Conservation (phyloP, 2,888 invertebrate species). For the Cryptus viduatorius region DNA sequence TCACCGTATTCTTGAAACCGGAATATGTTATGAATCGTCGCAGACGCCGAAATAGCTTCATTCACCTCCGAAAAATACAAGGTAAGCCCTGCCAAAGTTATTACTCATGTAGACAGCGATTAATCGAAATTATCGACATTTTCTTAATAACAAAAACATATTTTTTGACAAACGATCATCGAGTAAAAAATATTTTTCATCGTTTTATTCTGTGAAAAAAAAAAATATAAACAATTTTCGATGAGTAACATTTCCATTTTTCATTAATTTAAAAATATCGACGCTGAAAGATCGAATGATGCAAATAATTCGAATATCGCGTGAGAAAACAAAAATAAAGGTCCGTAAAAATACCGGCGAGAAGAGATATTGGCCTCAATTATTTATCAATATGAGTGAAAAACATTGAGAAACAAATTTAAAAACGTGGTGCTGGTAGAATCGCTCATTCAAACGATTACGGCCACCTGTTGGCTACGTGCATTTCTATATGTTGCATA, state of each 20-base stretch:
- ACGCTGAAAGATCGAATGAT: too few species aligned
- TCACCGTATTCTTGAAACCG: background rate
- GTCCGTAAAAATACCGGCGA: too few species aligned
- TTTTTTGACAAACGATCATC: too few species aligned
- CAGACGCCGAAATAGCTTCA: conserved; percentile 11
- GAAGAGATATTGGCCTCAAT: too few species aligned
- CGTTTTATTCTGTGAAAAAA: too few species aligned
- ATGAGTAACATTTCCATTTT: too few species aligned
- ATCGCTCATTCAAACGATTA: conserved; percentile 2
- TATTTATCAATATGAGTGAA: too few species aligned
- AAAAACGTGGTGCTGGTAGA: background rate
- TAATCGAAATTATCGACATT: background rate
- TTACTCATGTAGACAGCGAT: background rate
- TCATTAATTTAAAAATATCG: too few species aligned
- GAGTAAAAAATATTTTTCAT: too few species aligned
- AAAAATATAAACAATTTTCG: too few species aligned
- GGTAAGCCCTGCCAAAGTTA: background rate
- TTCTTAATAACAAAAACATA: background rate
- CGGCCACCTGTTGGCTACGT: conserved; percentile 43
- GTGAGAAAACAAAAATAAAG: too few species aligned
- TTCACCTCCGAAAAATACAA: conserved; percentile 2
- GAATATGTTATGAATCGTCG: conserved; percentile 28
- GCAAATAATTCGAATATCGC: too few species aligned
- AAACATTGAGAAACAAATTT: background rate
- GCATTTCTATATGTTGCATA: conserved; percentile 21